A percentile compares a stretch with the other conserved stretches of the same genome.
Evolutionary conservation across 2,888 invertebrate genomes (phyloP).

Genomic region (Ochropleura leucogaster): DNA sequence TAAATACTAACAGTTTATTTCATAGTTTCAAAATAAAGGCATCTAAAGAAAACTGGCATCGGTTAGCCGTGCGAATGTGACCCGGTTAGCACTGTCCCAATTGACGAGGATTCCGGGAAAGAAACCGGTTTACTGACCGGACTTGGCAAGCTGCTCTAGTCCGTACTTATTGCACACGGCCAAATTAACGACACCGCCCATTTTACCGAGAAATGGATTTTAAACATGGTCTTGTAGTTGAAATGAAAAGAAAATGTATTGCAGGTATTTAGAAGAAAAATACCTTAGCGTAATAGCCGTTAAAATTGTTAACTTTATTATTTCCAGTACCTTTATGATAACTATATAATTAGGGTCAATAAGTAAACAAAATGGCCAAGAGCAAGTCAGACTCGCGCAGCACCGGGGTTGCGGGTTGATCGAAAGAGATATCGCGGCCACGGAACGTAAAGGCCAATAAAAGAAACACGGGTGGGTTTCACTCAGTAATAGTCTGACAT

Average conservation of each 20-base stretch:
- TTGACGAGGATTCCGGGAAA: conserved; percentile 54
- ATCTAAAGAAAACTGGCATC: conserved; percentile 53
- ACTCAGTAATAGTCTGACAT: too few species aligned
- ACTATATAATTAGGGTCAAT: background rate
- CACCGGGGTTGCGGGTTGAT: too few species aligned
- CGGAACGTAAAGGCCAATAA: too few species aligned
- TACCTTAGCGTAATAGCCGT: background rate
- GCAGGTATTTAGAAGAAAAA: background rate
- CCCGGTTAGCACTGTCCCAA: conserved; percentile 58
- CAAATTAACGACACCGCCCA: conserved; percentile 57
- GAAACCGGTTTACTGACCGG: conserved; percentile 60
- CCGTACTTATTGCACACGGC: conserved; percentile 52
- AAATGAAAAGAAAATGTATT: conserved; percentile 20
- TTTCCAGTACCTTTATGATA: background rate
- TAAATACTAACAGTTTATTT: conserved; percentile 8
- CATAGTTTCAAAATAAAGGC: conserved; percentile 29
- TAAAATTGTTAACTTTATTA: background rate
- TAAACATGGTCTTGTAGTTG: conserved; percentile 25
- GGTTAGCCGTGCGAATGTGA: conserved; percentile 56
- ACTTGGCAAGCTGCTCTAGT: conserved; percentile 54
- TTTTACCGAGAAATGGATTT: conserved; percentile 38
- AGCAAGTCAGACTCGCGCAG: too few species aligned
- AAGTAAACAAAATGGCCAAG: background rate
- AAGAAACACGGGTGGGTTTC: too few species aligned
- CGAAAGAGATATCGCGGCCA: too few species aligned